A percentile compares a stretch with the other conserved stretches of the same genome.
phyloP scores from a whole-genome alignment of 2,888 invertebrate genomes.

The Altica lythri region DNA sequence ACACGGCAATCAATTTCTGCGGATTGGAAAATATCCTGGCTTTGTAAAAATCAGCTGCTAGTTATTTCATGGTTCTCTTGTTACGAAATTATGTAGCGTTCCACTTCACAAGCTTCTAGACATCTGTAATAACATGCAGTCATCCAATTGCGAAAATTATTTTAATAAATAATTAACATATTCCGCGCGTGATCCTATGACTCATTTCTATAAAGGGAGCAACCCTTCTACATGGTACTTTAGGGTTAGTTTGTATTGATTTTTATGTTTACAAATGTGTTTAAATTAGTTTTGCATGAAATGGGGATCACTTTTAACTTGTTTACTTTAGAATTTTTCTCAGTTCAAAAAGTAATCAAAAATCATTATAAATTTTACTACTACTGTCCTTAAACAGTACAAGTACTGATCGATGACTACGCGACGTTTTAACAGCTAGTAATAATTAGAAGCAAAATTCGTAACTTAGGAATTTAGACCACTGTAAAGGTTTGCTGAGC shows the following conservation, averaged over 20 bases:
- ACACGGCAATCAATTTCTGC: conserved; percentile 3
- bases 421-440: no score
- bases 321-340: no score
- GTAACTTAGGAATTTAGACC: no score
- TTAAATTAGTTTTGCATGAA: no score
- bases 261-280: background rate
- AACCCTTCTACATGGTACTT: conserved; percentile 4
- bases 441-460: no score
- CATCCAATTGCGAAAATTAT: conserved; percentile 1
- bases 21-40: conserved; percentile 14
- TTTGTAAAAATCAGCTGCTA: background rate
- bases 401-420: no score
- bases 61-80: conserved; percentile 12
- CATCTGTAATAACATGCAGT: no score
- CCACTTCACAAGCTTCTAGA: background rate
- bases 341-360: no score
- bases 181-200: conserved; percentile 5
- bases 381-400: no score
- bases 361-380: no score
- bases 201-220: conserved; percentile 2
- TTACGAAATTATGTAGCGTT: background rate
- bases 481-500: no score
- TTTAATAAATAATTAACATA: conserved; percentile 2
- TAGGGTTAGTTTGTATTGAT: background rate
- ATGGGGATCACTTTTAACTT: no score